phyloP scores from a whole-genome alignment of 2,888 invertebrate species.

The Thalpophila matura region DNA sequence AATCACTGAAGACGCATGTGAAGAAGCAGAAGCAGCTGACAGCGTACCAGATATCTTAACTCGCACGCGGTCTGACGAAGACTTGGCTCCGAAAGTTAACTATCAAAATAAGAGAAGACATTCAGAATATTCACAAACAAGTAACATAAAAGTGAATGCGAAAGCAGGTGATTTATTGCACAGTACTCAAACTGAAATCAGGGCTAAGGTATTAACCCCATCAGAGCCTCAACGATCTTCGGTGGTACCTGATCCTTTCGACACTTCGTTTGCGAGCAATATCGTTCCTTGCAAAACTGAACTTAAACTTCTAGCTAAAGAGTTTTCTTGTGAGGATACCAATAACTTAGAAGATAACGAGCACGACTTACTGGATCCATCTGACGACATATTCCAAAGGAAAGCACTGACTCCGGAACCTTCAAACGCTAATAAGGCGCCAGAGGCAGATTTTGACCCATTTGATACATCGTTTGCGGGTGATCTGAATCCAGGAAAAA shows the following conservation, averaged over 20 bases:
- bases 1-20: constrained; percentile 88
- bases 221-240: constrained; percentile 76
- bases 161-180: constrained; percentile 82
- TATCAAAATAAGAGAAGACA: constrained; percentile 85
- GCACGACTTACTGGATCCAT: constrained; percentile 87
- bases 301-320: constrained; percentile 94
- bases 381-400: constrained; percentile 91
- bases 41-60: constrained; percentile 91
- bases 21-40: constrained; percentile 92
- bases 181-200: constrained; percentile 74
- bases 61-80: constrained; percentile 92
- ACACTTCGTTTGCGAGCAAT: constrained; percentile 95
- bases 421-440: constrained; percentile 70
- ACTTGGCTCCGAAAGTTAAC: constrained; percentile 89
- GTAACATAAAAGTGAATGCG: constrained; percentile 67
- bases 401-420: constrained; percentile 94
- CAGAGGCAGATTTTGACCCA: constrained; percentile 92
- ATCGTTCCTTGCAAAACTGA: constrained; percentile 95
- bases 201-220: constrained; percentile 93
- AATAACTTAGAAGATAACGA: constrained; percentile 76
- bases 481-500: constrained; percentile 94
- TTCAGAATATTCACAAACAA: constrained; percentile 85
- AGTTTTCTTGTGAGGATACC: constrained; percentile 91
- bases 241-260: constrained; percentile 94
- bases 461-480: constrained; percentile 96